Conservation (phyloP, 2,797 vertebrate genomes). For the Rhinophrynus dorsalis region DNA sequence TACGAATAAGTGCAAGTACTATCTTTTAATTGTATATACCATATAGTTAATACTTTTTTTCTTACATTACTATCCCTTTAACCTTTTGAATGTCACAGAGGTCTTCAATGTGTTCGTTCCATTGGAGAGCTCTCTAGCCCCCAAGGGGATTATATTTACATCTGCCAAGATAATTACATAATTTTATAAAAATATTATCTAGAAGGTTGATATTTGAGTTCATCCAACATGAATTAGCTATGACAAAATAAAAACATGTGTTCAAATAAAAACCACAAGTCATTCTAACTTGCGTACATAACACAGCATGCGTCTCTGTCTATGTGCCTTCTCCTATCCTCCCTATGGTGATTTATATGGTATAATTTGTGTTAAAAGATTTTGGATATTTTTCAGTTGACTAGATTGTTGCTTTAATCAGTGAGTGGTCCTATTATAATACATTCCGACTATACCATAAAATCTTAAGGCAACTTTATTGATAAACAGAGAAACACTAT, state of each 20-base stretch:
- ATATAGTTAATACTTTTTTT: too few relatives aligned
- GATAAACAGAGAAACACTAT: conserved; percentile 21
- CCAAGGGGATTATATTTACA: too few relatives aligned
- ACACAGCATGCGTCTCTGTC: neutral
- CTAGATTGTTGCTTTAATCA: conserved; percentile 33
- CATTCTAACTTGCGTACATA: conserved; percentile 5
- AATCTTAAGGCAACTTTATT: conserved; percentile 13
- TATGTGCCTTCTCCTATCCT: neutral
- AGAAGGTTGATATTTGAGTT: too few relatives aligned
- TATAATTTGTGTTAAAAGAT: conserved; percentile 29
- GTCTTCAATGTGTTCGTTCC: too few relatives aligned
- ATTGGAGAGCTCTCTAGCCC: too few relatives aligned
- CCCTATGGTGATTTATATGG: conserved; percentile 14
- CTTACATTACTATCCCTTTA: too few relatives aligned
- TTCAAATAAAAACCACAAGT: neutral
- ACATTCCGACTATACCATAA: conserved; percentile 31
- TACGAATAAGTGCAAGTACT: too few relatives aligned
- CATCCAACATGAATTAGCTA: too few relatives aligned
- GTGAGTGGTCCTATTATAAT: conserved; percentile 23
- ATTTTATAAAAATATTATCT: too few relatives aligned
- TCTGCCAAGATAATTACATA: too few relatives aligned
- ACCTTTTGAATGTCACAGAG: too few relatives aligned
- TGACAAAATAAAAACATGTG: neutral
- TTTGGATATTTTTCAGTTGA: conserved; percentile 30
- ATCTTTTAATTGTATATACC: too few relatives aligned